Conservation (phyloP, 2,888 invertebrate genomes). For the Acholoe squamosa region DNA sequence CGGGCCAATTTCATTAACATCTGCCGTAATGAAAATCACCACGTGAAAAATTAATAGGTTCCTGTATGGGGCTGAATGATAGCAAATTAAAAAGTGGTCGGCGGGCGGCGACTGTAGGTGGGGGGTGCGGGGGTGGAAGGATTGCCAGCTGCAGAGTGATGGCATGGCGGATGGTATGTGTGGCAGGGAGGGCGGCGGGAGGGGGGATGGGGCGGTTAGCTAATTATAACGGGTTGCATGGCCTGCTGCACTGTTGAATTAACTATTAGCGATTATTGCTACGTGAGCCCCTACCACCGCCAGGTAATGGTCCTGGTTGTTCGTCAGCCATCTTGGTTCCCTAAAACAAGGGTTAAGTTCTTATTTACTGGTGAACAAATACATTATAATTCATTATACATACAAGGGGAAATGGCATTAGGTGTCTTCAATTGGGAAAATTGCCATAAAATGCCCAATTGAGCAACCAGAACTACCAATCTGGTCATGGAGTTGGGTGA, state of each 20-base stretch:
- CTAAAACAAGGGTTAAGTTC: no score
- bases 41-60: conserved; percentile 53
- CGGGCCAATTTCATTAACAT: conserved; percentile 54
- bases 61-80: conserved; percentile 47
- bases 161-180: not conserved
- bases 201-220: conserved; percentile 2
- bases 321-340: no score
- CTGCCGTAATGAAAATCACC: conserved; percentile 57
- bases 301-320: not conserved
- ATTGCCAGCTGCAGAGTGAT: not conserved
- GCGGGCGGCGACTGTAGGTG: not conserved
- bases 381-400: no score
- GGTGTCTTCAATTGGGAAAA: no score
- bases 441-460: no score
- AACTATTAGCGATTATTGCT: not conserved
- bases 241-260: not conserved
- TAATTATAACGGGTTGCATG: conserved; percentile 50
- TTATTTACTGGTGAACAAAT: no score
- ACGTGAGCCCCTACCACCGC: not conserved
- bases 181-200: not conserved
- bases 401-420: no score
- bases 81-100: conserved; percentile 53
- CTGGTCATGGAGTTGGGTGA: no score
- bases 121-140: not conserved
- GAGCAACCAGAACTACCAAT: no score